Base-by-base conservation (phyloP, 2,888 invertebrate genomes). In the Spodoptera picta region DNA sequence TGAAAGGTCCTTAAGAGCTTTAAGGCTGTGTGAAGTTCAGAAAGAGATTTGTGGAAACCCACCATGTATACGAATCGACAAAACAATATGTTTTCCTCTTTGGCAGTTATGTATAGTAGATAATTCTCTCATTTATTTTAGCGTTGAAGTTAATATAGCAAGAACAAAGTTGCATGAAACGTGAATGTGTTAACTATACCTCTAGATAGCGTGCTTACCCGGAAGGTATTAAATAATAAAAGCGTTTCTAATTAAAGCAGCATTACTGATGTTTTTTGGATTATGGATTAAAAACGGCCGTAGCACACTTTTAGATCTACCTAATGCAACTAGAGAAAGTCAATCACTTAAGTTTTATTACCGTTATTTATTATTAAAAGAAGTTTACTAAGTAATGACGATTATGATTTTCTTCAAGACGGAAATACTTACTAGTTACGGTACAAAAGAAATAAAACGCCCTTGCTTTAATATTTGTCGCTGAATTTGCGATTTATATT, bases 61-160 rank as follows among this genome's bases (percentile, higher is more conserved):
- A 36, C 9, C 9, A 36, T 36, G 36, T 36, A 36, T 36, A 2
- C 6, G 31, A 31, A 4, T 31, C 31, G 31, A 46, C 23, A n/a
- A 60, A 46, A 49, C 36, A 14, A 48, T 12, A 11, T 6, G 14
- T 42, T 46, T 36, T 7, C 36, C 36, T 44, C 11, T 23, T 23
- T 60, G 6, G 6, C 9, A 6, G 5, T 2, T 36, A 36, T 36
- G 36, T 50, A 58, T 45, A 48, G 63, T 48, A 27, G 27, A 27
- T 27, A 27, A 59, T 54, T 41, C 36, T 46, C 45, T 46, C 45
- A 59, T 52, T 60, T 27, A 65, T 46, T 66, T 55, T 12, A 65
- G 60, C 51, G 57, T 60, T 23, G 62, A 73, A 14, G 54, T 57
- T 56, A 54, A 65, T 61, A 64, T 54, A 43, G 42, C 19, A 48